A percentile compares a stretch with the other conserved stretches of the same genome.
phyloP scores from a whole-genome alignment of 2,888 invertebrate species.

The Drosophila maculinotata region DNA sequence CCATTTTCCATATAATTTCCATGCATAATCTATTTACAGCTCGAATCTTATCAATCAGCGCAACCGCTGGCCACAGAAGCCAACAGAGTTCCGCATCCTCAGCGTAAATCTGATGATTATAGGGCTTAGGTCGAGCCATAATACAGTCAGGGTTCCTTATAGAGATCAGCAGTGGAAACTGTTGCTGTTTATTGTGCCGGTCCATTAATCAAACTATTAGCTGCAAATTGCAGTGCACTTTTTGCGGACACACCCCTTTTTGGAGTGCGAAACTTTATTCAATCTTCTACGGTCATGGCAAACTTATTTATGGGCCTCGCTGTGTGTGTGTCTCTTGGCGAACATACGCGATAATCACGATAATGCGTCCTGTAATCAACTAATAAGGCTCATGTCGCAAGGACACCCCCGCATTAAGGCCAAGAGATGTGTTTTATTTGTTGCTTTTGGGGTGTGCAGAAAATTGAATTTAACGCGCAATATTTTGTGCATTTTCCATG shows the following conservation, averaged over 20 bases:
- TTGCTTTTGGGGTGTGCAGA: conserved; percentile 50
- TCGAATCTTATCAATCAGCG: conserved; percentile 74
- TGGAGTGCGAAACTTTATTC: conserved; percentile 42
- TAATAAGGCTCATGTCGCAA: conserved; percentile 84
- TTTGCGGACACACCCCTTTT: conserved; percentile 76
- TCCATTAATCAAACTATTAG: conserved; percentile 86
- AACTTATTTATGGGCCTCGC: conserved; percentile 68
- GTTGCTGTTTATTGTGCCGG: conserved; percentile 59
- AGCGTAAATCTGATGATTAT: conserved; percentile 51
- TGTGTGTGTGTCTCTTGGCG: conserved; percentile 12
- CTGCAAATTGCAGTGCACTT: conserved; percentile 63
- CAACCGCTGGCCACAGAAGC: conserved; percentile 12
- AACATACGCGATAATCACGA: conserved; percentile 85
- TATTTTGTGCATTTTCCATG: conserved; percentile 80
- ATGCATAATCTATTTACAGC: conserved; percentile 74
- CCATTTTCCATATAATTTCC: conserved; percentile 68
- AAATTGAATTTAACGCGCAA: conserved; percentile 84
- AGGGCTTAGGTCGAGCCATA: conserved; percentile 43
- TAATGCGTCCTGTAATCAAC: conserved; percentile 86
- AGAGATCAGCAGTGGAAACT: conserved; percentile 30
- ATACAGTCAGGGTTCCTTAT: conserved; percentile 13
- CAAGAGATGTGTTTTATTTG: conserved; percentile 21
- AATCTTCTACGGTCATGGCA: conserved; percentile 44
- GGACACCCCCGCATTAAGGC: conserved; percentile 52
- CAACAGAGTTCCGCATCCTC: conserved; percentile 15